Evolutionary conservation across 2,797 vertebrate genomes (phyloP).

Genomic region (Micromesistius poutassou): DNA sequence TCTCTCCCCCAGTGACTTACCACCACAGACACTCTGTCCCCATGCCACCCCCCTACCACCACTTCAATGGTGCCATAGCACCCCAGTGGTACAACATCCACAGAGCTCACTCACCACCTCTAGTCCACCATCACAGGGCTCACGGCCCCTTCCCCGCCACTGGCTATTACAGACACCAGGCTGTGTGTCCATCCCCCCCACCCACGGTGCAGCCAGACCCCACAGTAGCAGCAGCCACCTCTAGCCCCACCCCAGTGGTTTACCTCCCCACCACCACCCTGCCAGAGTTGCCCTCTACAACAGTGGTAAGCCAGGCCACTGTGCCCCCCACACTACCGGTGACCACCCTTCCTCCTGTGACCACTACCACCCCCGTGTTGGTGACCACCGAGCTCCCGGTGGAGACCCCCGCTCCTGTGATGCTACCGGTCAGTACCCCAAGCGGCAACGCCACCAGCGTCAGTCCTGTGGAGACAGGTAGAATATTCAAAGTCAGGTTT

Average conservation of each 20-base stretch:
- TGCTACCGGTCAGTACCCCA: slow-evolving; percentile 74
- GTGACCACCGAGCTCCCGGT: slow-evolving; percentile 40
- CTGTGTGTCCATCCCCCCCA: slow-evolving; percentile 37
- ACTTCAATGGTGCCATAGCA: slow-evolving; percentile 30
- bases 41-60: slow-evolving; percentile 50
- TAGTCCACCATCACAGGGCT: slow-evolving; percentile 44
- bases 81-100: slow-evolving; percentile 50
- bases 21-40: slow-evolving; percentile 59
- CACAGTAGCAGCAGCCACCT: slow-evolving; percentile 28
- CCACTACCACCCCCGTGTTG: slow-evolving; percentile 19
- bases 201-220: slow-evolving; percentile 24
- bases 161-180: slow-evolving; percentile 48
- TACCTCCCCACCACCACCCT: slow-evolving; percentile 26
- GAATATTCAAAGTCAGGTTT: slow-evolving; percentile 67
- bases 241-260: slow-evolving; percentile 28
- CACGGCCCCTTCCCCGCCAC: slow-evolving; percentile 39
- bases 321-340: slow-evolving; percentile 38
- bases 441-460: slow-evolving; percentile 68
- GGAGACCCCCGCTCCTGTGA: slow-evolving; percentile 56
- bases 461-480: slow-evolving; percentile 75
- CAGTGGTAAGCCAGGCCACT: slow-evolving; percentile 21
- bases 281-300: slow-evolving; percentile 32
- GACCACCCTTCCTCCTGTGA: slow-evolving; percentile 34
- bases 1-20: slow-evolving; percentile 63
- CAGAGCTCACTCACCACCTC: slow-evolving; percentile 51